Conservation (phyloP, 2,113 vertebrate genomes). For the Zootoca vivipara region DNA sequence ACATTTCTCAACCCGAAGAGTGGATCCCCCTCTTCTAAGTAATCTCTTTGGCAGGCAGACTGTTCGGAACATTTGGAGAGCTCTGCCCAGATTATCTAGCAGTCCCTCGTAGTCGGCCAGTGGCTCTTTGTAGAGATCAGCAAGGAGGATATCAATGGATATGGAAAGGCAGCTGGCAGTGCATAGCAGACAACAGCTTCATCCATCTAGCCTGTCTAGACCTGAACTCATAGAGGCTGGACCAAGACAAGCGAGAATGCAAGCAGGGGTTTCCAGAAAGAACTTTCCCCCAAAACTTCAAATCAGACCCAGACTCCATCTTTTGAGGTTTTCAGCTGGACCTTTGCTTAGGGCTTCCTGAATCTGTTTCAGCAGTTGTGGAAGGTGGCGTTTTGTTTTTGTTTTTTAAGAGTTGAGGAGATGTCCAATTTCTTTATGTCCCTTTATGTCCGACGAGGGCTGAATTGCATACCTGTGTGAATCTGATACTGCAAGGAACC, state of each 20-base stretch:
- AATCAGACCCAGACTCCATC: neutral
- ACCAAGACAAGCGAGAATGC: neutral
- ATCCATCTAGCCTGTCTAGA: neutral
- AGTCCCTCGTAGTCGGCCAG: neutral
- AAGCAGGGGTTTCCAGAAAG: neutral
- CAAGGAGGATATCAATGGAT: neutral
- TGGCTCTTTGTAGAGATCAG: neutral
- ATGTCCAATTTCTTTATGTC: neutral
- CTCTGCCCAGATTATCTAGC: constrained; percentile 41
- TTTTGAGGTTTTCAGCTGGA: neutral
- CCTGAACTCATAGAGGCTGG: no score
- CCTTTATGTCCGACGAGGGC: neutral
- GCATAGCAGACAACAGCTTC: neutral
- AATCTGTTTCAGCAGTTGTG: neutral
- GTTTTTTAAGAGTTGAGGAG: neutral
- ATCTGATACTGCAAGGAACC: neutral
- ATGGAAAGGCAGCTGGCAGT: neutral
- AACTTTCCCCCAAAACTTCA: neutral
- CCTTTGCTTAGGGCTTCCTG: no score
- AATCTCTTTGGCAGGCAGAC: constrained; percentile 36
- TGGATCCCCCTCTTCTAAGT: constrained; percentile 41
- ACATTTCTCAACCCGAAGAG: constrained; percentile 28
- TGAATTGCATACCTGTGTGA: neutral
- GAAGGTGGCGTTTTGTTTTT: no score
- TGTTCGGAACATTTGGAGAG: constrained; percentile 35